Percentiles rank a stretch among this genome's conserved stretches.
These are phyloP conservation scores for Plectus sambesii DNA, from an alignment of 1,140 invertebrate species.

Conservation along the genomic window DNA sequence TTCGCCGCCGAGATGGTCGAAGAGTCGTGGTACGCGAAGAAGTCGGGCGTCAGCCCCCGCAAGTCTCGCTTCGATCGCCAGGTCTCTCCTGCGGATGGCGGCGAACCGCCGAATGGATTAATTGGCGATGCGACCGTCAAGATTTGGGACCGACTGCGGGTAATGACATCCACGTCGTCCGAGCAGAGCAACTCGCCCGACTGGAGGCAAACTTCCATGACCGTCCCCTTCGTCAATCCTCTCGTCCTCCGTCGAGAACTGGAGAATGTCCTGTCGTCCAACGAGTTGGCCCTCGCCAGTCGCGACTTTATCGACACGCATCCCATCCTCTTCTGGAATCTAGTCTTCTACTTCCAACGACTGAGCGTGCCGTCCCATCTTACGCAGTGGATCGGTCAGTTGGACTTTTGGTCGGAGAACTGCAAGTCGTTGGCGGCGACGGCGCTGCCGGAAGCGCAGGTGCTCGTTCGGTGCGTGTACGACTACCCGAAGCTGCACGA, in stretches of 20 bases:
- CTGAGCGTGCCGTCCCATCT: slow-evolving; percentile 41
- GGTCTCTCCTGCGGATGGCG: not conserved
- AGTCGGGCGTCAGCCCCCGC: not conserved
- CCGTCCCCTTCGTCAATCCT: slow-evolving; percentile 41
- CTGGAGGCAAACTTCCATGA: slow-evolving; percentile 14
- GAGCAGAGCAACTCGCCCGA: slow-evolving; percentile 6
- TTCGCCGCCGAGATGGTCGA: slow-evolving; percentile 10
- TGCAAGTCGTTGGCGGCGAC: not conserved
- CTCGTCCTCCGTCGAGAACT: slow-evolving; percentile 40
- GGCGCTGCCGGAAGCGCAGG: slow-evolving; percentile 8
- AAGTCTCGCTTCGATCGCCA: not conserved
- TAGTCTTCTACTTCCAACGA: slow-evolving; percentile 39
- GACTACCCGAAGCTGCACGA: slow-evolving; percentile 27
- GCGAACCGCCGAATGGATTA: not conserved
- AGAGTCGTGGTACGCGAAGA: not conserved
- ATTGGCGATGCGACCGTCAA: not conserved
- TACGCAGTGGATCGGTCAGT: slow-evolving; percentile 35
- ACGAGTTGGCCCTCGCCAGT: slow-evolving; percentile 20
- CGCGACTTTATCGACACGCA: slow-evolving; percentile 27
- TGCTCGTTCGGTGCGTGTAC: slow-evolving; percentile 39
- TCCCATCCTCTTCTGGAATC: slow-evolving; percentile 43
- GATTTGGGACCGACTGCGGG: not conserved
- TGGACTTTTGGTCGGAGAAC: too few relatives aligned
- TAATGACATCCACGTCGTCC: slow-evolving; percentile 4
- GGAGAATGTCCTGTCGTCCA: slow-evolving; percentile 30